Percentiles rank a stretch among this genome's conserved stretches.
Evolutionary conservation across 37 sponge, comb jelly and placozoan genomes (phyloP).

Genomic region (Amphimedon queenslandica): DNA sequence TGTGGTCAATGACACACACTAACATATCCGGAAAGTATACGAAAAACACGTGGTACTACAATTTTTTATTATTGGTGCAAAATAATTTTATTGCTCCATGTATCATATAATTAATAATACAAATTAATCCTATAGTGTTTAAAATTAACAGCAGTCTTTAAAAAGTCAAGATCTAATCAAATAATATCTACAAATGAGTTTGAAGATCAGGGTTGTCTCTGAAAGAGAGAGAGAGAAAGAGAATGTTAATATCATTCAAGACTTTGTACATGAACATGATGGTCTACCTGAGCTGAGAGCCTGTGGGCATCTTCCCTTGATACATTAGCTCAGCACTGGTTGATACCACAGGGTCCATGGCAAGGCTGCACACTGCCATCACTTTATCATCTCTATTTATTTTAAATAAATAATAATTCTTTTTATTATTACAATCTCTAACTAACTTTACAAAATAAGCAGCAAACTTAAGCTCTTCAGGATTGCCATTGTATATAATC

Average conservation of each 20-base stretch:
- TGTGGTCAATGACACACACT: neutral
- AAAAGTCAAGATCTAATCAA: too few species aligned
- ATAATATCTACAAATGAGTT: too few species aligned
- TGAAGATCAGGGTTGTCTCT: too few species aligned
- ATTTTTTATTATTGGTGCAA: too few species aligned
- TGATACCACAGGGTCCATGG: conserved; percentile 68
- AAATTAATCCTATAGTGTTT: too few species aligned
- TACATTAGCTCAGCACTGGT: conserved; percentile 75
- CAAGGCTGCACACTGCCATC: conserved; percentile 70
- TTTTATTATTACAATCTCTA: neutral
- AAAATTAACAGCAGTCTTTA: too few species aligned
- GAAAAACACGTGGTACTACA: too few species aligned
- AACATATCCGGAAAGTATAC: too few species aligned
- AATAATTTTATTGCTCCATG: too few species aligned
- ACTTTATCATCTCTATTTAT: conserved; percentile 62
- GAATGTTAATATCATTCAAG: too few species aligned
- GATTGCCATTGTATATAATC: conserved; percentile 71
- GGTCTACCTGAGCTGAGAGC: conserved; percentile 49
- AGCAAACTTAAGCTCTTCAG: conserved; percentile 75
- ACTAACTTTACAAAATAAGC: conserved; percentile 77
- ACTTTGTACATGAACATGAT: neutral
- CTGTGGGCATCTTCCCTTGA: conserved; percentile 63
- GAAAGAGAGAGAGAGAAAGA: too few species aligned
- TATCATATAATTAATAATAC: too few species aligned
- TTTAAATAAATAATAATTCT: neutral